Evolutionary conservation across 1,140 invertebrate genomes (phyloP).

Genomic region (Cotesia typhae): DNA sequence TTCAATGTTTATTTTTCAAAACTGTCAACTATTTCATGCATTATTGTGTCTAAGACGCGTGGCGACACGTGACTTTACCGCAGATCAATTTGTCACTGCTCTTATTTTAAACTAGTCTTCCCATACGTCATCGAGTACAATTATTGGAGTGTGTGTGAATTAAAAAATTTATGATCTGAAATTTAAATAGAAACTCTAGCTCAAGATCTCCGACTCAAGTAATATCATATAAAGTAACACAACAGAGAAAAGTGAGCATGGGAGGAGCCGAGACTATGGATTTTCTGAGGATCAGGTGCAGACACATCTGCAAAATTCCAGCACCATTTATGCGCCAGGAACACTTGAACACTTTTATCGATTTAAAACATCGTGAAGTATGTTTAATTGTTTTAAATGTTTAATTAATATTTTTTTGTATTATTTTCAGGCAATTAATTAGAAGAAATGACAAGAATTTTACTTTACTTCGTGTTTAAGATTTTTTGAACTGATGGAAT

Average conservation of each 20-base stretch:
- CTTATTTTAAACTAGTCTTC: background rate
- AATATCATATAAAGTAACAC: too few species aligned
- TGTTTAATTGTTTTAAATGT: background rate
- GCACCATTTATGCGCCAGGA: slow-evolving; percentile 1
- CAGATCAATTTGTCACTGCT: slow-evolving; percentile 32
- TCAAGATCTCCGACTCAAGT: too few species aligned
- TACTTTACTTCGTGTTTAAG: too few species aligned
- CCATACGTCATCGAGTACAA: slow-evolving; percentile 1
- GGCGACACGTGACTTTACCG: slow-evolving; percentile 30
- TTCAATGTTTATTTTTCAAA: slow-evolving; percentile 7
- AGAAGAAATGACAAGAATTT: too few species aligned
- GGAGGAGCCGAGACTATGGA: slow-evolving; percentile 33
- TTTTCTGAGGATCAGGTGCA: slow-evolving; percentile 45
- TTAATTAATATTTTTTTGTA: background rate
- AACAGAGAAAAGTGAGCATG: background rate
- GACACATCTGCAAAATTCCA: slow-evolving; percentile 40
- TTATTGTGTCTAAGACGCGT: slow-evolving; percentile 17
- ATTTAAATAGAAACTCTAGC: too few species aligned
- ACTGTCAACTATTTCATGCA: background rate
- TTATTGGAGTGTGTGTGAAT: background rate
- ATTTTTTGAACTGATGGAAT: background rate
- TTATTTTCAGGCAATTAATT: too few species aligned
- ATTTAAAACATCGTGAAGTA: background rate
- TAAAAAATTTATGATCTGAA: too few species aligned
- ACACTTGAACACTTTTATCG: background rate